Evolutionary conservation across 2,797 vertebrate species (phyloP).

Genomic region (Sebastes matsubarae): DNA sequence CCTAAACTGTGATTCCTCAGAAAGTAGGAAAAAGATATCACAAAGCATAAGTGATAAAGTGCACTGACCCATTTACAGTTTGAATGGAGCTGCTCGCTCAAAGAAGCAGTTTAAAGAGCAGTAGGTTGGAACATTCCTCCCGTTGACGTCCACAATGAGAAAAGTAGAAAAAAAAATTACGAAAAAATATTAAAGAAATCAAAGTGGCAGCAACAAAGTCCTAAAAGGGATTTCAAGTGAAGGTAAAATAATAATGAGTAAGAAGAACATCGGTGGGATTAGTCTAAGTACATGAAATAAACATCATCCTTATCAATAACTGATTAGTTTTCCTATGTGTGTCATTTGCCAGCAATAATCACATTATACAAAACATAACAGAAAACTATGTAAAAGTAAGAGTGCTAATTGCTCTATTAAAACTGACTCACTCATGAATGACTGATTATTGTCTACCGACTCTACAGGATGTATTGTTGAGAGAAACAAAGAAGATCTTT

Average conservation of each 20-base stretch:
- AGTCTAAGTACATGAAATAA: no score
- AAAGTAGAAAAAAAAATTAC: not conserved
- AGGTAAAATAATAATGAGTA: not conserved
- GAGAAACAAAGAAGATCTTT: slow-evolving; percentile 29
- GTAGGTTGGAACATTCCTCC: not conserved
- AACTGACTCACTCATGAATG: not conserved
- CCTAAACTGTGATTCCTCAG: not conserved
- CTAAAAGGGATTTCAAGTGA: not conserved
- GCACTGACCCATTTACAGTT: slow-evolving; percentile 31
- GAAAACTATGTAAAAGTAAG: not conserved
- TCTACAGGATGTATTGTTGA: slow-evolving; percentile 20
- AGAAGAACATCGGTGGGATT: not conserved
- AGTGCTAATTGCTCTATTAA: slow-evolving; percentile 24
- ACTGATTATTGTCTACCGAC: slow-evolving; percentile 31
- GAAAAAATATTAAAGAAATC: not conserved
- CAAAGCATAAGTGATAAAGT: slow-evolving; percentile 6
- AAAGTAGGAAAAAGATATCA: not conserved
- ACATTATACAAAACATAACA: not conserved
- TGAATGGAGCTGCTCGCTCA: not conserved
- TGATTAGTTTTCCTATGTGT: not conserved
- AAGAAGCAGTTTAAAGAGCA: not conserved
- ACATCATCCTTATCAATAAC: not conserved
- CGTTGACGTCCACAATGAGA: not conserved
- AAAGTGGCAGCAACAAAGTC: not conserved
- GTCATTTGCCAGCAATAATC: not conserved